Evolutionary conservation across 2,888 invertebrate species (phyloP).

Genomic region (Serrognathus titanus): DNA sequence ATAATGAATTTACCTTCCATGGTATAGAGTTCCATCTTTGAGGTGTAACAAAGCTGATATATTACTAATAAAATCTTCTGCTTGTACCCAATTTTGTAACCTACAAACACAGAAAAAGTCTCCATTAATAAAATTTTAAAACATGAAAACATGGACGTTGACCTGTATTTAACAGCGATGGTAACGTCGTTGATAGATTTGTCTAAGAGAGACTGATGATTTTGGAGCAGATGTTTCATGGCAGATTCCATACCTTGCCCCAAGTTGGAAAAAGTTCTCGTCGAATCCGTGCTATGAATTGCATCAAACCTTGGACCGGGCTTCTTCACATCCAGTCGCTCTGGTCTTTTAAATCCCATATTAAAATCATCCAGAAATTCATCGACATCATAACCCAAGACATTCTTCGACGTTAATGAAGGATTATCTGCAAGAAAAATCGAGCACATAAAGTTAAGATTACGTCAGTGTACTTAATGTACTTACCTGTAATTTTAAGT

Average conservation of each 20-base stretch:
- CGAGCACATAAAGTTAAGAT: neutral
- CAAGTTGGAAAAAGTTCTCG: neutral
- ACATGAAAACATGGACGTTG: too few relatives aligned
- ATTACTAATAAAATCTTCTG: conserved; percentile 66
- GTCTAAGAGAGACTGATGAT: too few relatives aligned
- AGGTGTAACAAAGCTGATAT: conserved; percentile 68
- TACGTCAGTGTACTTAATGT: neutral
- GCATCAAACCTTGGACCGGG: conserved; percentile 82
- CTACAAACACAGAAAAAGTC: conserved; percentile 37
- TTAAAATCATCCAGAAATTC: conserved; percentile 61
- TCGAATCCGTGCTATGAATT: conserved; percentile 42
- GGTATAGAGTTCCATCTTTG: conserved; percentile 59
- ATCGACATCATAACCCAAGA: conserved; percentile 49
- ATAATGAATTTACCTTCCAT: too few relatives aligned
- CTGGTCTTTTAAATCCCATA: conserved; percentile 81
- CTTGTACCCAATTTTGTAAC: conserved; percentile 67
- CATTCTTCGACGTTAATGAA: neutral
- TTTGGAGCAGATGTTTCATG: too few relatives aligned
- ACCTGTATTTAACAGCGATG: too few relatives aligned
- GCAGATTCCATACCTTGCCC: too few relatives aligned
- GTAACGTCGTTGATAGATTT: too few relatives aligned
- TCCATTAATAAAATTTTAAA: too few relatives aligned
- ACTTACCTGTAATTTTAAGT: conserved; percentile 26
- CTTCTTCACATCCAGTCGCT: conserved; percentile 90
- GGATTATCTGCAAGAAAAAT: neutral